A percentile compares a stretch with the other conserved stretches of the same genome.
Evolutionary conservation across 2,113 vertebrate species (phyloP).

Genomic region (Microcebus ravelobensis): DNA sequence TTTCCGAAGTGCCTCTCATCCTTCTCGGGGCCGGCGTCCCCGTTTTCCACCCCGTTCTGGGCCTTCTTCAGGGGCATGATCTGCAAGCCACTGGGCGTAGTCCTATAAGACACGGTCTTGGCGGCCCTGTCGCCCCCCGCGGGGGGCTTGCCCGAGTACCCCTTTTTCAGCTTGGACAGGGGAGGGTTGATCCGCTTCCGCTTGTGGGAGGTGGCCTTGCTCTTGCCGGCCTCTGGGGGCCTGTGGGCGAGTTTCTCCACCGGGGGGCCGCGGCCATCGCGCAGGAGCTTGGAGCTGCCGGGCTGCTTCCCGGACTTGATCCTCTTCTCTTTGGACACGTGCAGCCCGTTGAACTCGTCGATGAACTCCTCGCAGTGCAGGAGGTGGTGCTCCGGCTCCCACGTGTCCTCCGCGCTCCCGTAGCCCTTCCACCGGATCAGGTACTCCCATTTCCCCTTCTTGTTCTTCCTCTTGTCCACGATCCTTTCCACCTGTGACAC

Average conservation of each 20-base stretch:
- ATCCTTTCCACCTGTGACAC: conserved; percentile 94
- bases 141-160: conserved; percentile 86
- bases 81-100: conserved; percentile 90
- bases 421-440: conserved; percentile 99
- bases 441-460: conserved; percentile 99
- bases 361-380: conserved; percentile 99
- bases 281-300: conserved; percentile 80
- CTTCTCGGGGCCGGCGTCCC: conserved; percentile 86
- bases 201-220: conserved; percentile 89
- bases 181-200: conserved; percentile 90
- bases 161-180: conserved; percentile 89
- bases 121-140: conserved; percentile 88
- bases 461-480: conserved; percentile 97
- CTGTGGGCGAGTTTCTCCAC: conserved; percentile 85
- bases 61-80: conserved; percentile 91
- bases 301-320: conserved; percentile 88
- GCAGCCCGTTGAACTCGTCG: conserved; percentile 95
- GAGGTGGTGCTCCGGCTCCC: conserved; percentile 97
- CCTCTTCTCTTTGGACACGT: conserved; percentile 88
- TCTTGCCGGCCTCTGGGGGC: conserved; percentile 86
- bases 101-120: conserved; percentile 93
- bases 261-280: conserved; percentile 80
- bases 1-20: conserved; percentile 90
- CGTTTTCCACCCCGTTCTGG: conserved; percentile 92
- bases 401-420: conserved; percentile 96